A percentile compares a stretch with the other conserved stretches of the same genome.
Conservation (phyloP, 2,797 vertebrate species). For the Cynopterus sphinx region DNA sequence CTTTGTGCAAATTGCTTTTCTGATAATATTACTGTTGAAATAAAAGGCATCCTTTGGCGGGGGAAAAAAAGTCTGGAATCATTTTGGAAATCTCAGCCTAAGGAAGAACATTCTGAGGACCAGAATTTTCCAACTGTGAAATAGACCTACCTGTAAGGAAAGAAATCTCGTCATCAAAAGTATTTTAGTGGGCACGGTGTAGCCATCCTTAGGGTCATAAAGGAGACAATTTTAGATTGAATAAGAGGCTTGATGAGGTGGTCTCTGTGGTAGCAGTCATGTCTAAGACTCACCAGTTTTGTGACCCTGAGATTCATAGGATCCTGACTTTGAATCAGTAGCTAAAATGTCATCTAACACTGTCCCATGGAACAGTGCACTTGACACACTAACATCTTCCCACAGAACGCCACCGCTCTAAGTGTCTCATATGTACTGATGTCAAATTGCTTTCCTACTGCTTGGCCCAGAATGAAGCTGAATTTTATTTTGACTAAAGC, state of each 20-base stretch:
- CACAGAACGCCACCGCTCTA: conserved; percentile 46
- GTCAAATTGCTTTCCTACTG: conserved; percentile 73
- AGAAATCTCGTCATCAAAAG: background rate
- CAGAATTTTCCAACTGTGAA: background rate
- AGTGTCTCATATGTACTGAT: conserved; percentile 26
- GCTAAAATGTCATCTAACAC: conserved; percentile 52
- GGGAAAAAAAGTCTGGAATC: conserved; percentile 70
- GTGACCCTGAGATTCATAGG: background rate
- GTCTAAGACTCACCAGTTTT: conserved; percentile 13
- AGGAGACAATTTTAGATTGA: background rate
- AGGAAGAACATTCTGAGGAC: background rate
- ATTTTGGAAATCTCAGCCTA: background rate
- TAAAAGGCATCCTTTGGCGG: conserved; percentile 71
- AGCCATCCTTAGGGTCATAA: background rate
- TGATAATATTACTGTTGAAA: conserved; percentile 66
- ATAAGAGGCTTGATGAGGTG: background rate
- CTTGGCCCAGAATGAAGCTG: conserved; percentile 51
- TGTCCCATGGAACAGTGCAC: conserved; percentile 9
- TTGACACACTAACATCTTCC: conserved; percentile 58
- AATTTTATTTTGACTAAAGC: conserved; percentile 76
- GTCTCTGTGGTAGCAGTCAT: background rate
- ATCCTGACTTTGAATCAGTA: conserved; percentile 67
- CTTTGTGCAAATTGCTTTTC: conserved; percentile 71
- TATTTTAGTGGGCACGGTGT: background rate
- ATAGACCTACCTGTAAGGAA: background rate